Evolutionary conservation across 2,888 invertebrate genomes (phyloP).

Genomic region (Tethea ocularis): DNA sequence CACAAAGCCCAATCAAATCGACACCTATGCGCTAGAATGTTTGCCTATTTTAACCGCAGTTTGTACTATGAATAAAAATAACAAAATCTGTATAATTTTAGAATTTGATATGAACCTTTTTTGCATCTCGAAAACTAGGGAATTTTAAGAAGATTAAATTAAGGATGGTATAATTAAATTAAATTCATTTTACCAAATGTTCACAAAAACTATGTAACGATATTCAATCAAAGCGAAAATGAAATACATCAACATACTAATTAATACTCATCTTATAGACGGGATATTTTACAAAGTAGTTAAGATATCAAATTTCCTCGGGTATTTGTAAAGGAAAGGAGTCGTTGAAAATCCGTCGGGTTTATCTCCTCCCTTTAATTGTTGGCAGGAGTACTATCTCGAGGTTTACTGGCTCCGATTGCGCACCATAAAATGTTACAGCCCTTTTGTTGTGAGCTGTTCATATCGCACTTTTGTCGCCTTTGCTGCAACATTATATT

Average conservation of each 20-base stretch:
- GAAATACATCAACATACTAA: no score
- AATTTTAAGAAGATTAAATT: no score
- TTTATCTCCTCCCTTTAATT: slow-evolving; percentile 73
- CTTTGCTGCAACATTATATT: slow-evolving; percentile 31
- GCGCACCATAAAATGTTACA: slow-evolving; percentile 70
- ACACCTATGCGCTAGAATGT: slow-evolving; percentile 44
- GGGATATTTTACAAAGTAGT: background rate
- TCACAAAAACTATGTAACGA: background rate
- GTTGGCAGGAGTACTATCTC: slow-evolving; percentile 70
- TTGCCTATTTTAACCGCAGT: slow-evolving; percentile 29
- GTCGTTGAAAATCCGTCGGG: slow-evolving; percentile 52
- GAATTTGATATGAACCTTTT: background rate
- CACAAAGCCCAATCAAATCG: slow-evolving; percentile 57
- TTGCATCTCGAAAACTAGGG: no score
- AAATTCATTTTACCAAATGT: no score
- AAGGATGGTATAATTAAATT: no score
- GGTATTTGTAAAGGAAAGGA: slow-evolving; percentile 38
- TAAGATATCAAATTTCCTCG: background rate
- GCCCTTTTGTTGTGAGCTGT: slow-evolving; percentile 60
- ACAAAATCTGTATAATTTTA: background rate
- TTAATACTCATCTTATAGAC: background rate
- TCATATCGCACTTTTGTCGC: slow-evolving; percentile 56
- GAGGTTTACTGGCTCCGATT: slow-evolving; percentile 64
- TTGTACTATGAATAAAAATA: slow-evolving; percentile 7
- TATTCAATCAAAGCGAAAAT: background rate